Base-by-base conservation (phyloP, 2,888 invertebrate species). In the Limenitis camilla region DNA sequence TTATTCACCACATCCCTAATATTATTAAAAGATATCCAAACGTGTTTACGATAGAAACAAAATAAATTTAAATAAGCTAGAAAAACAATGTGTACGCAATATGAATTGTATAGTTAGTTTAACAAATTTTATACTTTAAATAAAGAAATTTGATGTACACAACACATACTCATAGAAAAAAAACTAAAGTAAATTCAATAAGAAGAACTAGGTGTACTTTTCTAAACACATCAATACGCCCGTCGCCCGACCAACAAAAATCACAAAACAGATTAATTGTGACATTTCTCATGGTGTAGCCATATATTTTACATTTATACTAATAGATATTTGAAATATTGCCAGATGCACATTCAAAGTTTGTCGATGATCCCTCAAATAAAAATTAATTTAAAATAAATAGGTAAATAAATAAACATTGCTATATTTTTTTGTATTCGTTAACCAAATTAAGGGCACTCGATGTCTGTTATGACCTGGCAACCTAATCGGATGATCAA, bases 151-250 rank as follows among this genome's bases (percentile, higher is more conserved):
- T 11, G 9, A 36, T 11, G 11, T 7, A 19, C 29, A 7, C 5
- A 44, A 35, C 9, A 29, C 29, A 10, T 33, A 39, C 33, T 49
- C n/a, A 27, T 53, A 38, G 5, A 35, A 47, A 29, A 44, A 52
- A 43, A 11, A n/a, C 31, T 19, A 40, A 36, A 40, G 39, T 36
- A 49, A 35, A 43, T 45, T 45, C 11, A 10, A 29, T 51, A 45
- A 30, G 36, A 45, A 30, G 10, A 53, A 47, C 8, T 39, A 32
- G 31, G 40, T 46, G 19, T 19, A 19, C 52, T 51, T 56, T 51
- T 33, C 7, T 58, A 60, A 49, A 60, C 61, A 60, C 62, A 65
- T 65, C 66, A 61, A 65, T 72, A 73, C 76, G 74, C 76, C 76
- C 76, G 75, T 65, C 61, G 50, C 55, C 60, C 61, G 59, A 61